A percentile compares a stretch with the other conserved stretches of the same genome.
Conservation (phyloP, 2,888 invertebrate species). For the Tipula vernalis region DNA sequence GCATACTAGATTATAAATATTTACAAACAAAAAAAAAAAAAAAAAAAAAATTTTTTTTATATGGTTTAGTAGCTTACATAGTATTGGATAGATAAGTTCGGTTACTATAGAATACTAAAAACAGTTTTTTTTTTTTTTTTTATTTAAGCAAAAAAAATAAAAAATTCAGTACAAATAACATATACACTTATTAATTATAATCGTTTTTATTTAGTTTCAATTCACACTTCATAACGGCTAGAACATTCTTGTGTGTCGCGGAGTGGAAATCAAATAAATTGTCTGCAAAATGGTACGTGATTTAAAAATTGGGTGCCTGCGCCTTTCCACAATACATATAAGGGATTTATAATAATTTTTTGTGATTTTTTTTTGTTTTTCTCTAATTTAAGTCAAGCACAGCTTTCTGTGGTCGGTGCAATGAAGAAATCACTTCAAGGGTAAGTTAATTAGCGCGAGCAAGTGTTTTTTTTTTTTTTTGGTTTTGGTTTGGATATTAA, state of each 20-base stretch:
- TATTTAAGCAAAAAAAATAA: background rate
- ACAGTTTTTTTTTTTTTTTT: background rate
- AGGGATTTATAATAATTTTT: background rate
- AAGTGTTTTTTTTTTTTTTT: background rate
- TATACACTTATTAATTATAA: slow-evolving; percentile 4
- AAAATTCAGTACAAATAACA: background rate
- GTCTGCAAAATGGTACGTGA: background rate
- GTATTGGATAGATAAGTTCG: background rate
- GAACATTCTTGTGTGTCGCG: background rate
- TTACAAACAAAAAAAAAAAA: background rate
- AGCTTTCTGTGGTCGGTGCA: background rate
- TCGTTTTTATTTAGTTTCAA: background rate
- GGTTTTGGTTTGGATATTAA: background rate
- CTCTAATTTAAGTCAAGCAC: background rate
- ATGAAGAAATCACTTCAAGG: background rate
- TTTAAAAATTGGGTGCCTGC: background rate
- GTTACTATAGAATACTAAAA: background rate
- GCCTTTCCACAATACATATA: no score
- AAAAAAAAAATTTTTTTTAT: background rate
- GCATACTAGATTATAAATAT: background rate
- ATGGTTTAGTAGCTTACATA: background rate
- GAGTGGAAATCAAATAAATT: background rate
- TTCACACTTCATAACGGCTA: background rate
- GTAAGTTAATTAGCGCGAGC: background rate
- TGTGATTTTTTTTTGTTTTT: background rate